Evolutionary conservation across 2,113 vertebrate species (phyloP), one percentile per base, ranked within the genome.

Genomic region (Coregonus clupeaformis): DNA sequence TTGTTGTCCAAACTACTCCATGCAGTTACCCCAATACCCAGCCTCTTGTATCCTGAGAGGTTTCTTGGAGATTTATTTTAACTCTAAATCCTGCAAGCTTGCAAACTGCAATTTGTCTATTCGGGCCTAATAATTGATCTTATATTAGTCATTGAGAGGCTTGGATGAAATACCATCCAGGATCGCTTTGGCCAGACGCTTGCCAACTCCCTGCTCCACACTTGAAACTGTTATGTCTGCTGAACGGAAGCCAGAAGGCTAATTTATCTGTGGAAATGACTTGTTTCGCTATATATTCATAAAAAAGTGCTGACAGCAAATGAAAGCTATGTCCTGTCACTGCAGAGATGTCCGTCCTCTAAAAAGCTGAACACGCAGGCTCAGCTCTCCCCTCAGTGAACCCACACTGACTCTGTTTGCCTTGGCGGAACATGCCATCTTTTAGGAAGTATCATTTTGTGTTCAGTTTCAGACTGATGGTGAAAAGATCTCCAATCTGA

Each of bases 391-490:
- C 79, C 80, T 80, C 32, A 3, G 77, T 82, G 82, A 85, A 85
- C 65, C 82, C 86, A 85, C 88, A 30, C 80, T 73, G 29, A 57
- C 75, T 83, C 73, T 86, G 87, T 89, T 92, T 87, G 80, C 80
- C 74, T 90, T 93, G 91, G 90, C 87, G 69, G 74, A 77, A 72
- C 75, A 13, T 18, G 18, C n/a, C 77, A 73, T 78, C 77, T 87
- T 90, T 82, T 72, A 88, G 89, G 85, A 91, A 92, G 90, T 87
- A 91, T 91, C 86, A 83, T 87, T 83, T 82, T 89, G 72, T 80
- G 62, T 78, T 77, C 64, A 45, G 62, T 72, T 84, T 86, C 69
- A 55, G 63, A 52, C 76, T 79, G 49, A 52, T 18, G 79, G 74
- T 62, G 71, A 82, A 78, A 67, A 67, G 69, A 81, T 64, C 60